Evolutionary conservation across 2,888 invertebrate species (phyloP).

Genomic region (Pheosia gnoma): DNA sequence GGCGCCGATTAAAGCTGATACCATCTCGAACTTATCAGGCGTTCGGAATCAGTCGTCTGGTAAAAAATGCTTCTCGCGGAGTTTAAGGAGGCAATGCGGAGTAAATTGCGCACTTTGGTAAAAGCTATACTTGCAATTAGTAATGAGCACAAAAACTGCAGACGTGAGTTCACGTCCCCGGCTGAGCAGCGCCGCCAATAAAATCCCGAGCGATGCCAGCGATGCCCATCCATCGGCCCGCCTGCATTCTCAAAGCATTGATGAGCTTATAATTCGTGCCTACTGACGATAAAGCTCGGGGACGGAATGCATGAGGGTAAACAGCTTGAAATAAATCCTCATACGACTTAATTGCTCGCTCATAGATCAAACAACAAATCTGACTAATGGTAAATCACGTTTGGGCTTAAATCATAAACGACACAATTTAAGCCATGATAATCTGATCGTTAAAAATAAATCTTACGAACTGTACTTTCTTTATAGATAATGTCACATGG

Average conservation of each 20-base stretch:
- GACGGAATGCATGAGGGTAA: conserved; percentile 17
- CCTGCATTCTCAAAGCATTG: conserved; percentile 38
- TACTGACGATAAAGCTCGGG: conserved; percentile 21
- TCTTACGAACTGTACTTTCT: conserved; percentile 35
- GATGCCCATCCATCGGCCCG: conserved; percentile 54
- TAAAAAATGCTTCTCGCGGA: conserved; percentile 51
- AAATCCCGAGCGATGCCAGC: conserved; percentile 54
- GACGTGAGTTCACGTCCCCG: conserved; percentile 54
- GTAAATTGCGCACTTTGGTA: conserved; percentile 68
- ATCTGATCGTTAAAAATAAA: conserved; percentile 18
- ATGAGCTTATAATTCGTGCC: conserved; percentile 34
- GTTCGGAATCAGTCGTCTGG: conserved; percentile 48
- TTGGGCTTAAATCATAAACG: conserved; percentile 14
- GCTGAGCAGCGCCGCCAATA: conserved; percentile 47
- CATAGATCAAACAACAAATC: conserved; percentile 14
- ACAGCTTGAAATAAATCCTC: conserved; percentile 10
- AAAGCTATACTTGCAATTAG: conserved; percentile 70
- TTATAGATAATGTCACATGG: conserved; percentile 29
- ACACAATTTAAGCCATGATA: conserved; percentile 20
- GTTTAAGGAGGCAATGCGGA: conserved; percentile 45
- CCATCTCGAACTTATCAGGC: conserved; percentile 47
- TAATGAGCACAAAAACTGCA: conserved; percentile 57
- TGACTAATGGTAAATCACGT: conserved; percentile 20
- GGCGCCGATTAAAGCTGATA: conserved; percentile 40
- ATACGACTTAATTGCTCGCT: conserved; percentile 6